These are phyloP conservation scores for Ovibos moschatus DNA, from an alignment of 2,113 vertebrate species.

Conservation along the genomic window DNA sequence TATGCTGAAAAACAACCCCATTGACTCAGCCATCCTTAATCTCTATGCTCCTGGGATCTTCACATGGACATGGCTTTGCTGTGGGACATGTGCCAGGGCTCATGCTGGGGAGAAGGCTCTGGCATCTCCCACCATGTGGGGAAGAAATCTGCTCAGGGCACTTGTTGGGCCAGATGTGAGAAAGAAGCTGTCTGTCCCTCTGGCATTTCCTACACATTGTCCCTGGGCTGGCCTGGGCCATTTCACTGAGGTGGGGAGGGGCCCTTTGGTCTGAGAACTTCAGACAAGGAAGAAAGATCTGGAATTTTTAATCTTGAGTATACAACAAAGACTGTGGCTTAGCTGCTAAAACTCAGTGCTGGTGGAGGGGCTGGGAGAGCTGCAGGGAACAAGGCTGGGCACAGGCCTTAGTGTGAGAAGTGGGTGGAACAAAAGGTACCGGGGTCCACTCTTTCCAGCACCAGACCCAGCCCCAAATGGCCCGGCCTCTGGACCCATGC, in stretches of 20 bases:
- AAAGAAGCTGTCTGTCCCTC: background rate
- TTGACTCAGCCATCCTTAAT: background rate
- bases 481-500: background rate
- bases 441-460: background rate
- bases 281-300: background rate
- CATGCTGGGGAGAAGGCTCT: background rate
- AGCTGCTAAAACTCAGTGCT: background rate
- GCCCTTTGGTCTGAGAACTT: conserved; percentile 41
- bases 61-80: background rate
- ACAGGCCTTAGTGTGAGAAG: background rate
- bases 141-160: background rate
- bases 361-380: background rate
- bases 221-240: background rate
- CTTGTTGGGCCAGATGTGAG: background rate
- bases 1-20: background rate
- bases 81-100: background rate
- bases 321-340: conserved; percentile 4
- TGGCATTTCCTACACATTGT: background rate
- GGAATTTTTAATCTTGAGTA: conserved; percentile 60
- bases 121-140: background rate
- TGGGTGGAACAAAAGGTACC: background rate
- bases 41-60: background rate
- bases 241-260: background rate
- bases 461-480: background rate
- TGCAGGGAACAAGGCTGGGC: background rate